Evolutionary conservation across 2,113 vertebrate genomes (phyloP).

Genomic region (Lamprologus tigripictilis): DNA sequence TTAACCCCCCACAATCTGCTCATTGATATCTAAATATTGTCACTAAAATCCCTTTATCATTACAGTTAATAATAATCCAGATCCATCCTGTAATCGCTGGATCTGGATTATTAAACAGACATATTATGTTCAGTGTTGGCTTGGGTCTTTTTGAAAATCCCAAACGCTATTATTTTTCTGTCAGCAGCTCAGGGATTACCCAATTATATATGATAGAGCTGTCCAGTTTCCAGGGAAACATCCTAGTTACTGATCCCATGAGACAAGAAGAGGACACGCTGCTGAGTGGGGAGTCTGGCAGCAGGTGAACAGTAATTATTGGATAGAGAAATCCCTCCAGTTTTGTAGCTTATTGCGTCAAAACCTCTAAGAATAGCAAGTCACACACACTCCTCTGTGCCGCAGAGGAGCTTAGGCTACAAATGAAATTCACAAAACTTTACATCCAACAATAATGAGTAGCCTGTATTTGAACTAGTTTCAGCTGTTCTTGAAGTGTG

Average conservation of each 20-base stretch:
- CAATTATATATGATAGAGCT: conserved; percentile 50
- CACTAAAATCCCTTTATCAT: background rate
- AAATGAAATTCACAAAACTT: background rate
- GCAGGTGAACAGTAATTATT: conserved; percentile 42
- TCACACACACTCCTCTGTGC: background rate
- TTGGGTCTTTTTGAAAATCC: conserved; percentile 13
- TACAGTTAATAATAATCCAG: background rate
- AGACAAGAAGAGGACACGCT: conserved; percentile 24
- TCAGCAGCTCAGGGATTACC: conserved; percentile 53
- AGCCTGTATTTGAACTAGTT: background rate
- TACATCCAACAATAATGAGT: background rate
- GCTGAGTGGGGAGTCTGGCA: conserved; percentile 53
- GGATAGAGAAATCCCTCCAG: conserved; percentile 49
- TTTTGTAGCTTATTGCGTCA: conserved; percentile 40
- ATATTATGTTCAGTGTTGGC: background rate
- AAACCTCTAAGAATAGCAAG: conserved; percentile 42
- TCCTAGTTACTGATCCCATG: conserved; percentile 46
- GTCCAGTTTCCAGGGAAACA: conserved; percentile 71
- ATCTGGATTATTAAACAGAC: conserved; percentile 1
- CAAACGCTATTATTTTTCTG: conserved; percentile 49
- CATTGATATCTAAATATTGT: background rate
- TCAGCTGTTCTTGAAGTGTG: background rate
- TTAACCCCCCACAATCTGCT: background rate
- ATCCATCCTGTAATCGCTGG: background rate
- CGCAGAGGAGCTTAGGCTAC: background rate